These are phyloP conservation scores for Papilio helenus DNA, from an alignment of 1,140 invertebrate genomes.

Conservation along the genomic window DNA sequence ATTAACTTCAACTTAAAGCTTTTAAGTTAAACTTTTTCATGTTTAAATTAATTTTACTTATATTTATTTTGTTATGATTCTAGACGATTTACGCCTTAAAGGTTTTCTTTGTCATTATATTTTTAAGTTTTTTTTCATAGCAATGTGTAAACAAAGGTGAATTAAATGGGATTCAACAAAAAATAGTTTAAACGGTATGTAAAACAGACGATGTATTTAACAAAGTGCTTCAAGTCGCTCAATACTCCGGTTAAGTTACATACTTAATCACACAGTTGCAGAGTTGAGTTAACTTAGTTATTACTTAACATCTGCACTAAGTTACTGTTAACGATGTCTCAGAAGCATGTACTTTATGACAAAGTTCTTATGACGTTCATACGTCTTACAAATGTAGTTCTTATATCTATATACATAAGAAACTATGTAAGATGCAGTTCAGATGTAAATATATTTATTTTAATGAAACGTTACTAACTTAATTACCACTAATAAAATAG, in stretches of 20 bases:
- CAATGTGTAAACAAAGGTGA: no score
- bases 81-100: neutral
- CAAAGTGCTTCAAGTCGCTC: neutral
- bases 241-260: neutral
- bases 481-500: no score
- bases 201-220: neutral
- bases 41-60: neutral
- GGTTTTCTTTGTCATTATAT: neutral
- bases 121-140: neutral
- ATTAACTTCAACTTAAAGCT: neutral
- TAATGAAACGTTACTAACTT: no score
- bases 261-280: slow-evolving; percentile 26
- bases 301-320: slow-evolving; percentile 23
- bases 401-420: no score
- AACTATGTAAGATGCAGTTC: no score
- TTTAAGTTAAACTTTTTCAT: neutral
- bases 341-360: neutral
- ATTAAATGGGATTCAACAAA: no score
- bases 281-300: slow-evolving; percentile 21
- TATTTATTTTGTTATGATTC: neutral
- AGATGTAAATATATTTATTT: no score
- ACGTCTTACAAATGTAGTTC: no score
- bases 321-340: slow-evolving; percentile 22
- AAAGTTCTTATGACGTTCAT: no score
- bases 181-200: neutral